Base-by-base conservation (phyloP, 2,113 vertebrate genomes). In the Prietella phreatophila region DNA sequence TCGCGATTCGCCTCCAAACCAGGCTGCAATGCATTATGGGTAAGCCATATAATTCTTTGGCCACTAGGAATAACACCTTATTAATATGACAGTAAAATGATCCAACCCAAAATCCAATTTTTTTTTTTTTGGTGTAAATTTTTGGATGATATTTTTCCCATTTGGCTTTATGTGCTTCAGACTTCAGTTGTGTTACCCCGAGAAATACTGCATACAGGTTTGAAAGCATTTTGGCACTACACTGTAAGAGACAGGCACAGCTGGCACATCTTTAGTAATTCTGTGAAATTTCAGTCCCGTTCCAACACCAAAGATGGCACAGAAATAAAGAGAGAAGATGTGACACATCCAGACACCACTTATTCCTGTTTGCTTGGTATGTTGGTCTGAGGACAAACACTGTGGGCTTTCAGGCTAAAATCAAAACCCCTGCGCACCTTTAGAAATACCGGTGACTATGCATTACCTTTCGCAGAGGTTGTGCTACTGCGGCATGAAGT, bases 221-320 rank as follows among this genome's bases (percentile, higher is more conserved):
- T 17, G 67, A 90, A 87, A 78, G 53, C 61, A 60, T 50, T 79
- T 87, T 90, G 87, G 61, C 82, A 60, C 42, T 25, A 61, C 73
- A 83, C 58, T 67, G 58, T 71, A 33, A 47, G 73, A 83, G 33
- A 83, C 13, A 27, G 9, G 60, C n/a, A 71, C 53, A 53, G 58
- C 69, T 86, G 85, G 85, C 75, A 87, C 17, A 39, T 69, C 82
- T n/a, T 83, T 47, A 87, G 56, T 61, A 71, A 60, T n/a, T 65
- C 19, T 85, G 47, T 82, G 19, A 39, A 75, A 71, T 76, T 42
- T 47, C 30, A 67, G 13, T 6, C 42, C 50, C 15, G 55, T 47
- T 10, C 25, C 58, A 47, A 47, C 58, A 65, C 8, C 25, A 60
- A 82, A 36, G 7, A 13, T 39, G 30, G 19, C 33, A 80, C 17